Evolutionary conservation across 2,888 invertebrate genomes (phyloP), one percentile per base, ranked within the genome.

Genomic region (Hypena proboscidalis): DNA sequence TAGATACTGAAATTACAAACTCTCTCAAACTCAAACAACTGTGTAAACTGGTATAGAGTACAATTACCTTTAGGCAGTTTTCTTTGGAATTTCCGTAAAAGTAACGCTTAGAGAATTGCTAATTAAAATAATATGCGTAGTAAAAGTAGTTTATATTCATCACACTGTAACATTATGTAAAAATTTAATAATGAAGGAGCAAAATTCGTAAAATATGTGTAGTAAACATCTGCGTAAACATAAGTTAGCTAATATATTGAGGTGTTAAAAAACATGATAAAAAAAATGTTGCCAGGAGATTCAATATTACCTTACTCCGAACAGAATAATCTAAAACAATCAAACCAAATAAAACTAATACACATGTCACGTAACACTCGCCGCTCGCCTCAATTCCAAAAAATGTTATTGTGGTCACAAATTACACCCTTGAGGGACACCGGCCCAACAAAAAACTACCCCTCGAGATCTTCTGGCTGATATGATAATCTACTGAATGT

Each of bases 391-490:
- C 50, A 58, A 63, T 60, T 46, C 23, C 40, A 39, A 54, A 66
- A 58, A 55, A 19, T 69, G 52, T 60, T 60, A 63, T 58, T 45
- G 50, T 40, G 35, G 49, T 51, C 46, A 65, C 61, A 62, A 69
- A 70, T 67, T 70, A 68, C 45, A 38, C 47, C 48, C 51, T 42
- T 47, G 40, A 55, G 67, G 65, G 48, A 43, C 36, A 43, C 27
- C 46, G 33, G 39, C 46, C 32, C 30, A 27, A 56, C 48, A 56
- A 56, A 58, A 51, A 65, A 50, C 49, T 42, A 61, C 68, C 78
- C 76, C 66, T 74, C 59, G 41, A 68, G 74, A 77, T 75, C 45
- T 27, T 43, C 26, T 56, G 40, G 40, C 31, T 36, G 78, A 77
- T 76, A 70, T 35, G 77, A 76, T 77, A 72, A 70, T 65, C 45